A percentile compares a stretch with the other conserved stretches of the same genome.
phyloP scores from a whole-genome alignment of 2,888 invertebrate species.

The Disparrhopalites patrizii region DNA sequence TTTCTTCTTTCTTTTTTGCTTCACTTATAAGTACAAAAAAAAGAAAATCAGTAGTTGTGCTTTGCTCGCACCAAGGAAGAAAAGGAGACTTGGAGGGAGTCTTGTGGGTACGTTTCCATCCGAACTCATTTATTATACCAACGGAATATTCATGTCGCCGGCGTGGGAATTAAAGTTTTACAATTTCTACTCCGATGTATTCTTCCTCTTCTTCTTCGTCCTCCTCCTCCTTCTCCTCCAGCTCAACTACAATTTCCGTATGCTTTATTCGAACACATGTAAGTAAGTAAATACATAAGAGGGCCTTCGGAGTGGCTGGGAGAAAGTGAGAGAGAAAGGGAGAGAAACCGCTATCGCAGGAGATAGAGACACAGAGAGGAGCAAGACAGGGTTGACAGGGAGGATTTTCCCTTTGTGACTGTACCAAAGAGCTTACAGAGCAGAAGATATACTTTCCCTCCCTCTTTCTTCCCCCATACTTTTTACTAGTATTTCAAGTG shows the following conservation, averaged over 20 bases:
- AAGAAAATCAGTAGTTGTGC: no score
- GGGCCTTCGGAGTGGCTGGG: background rate
- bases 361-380: background rate
- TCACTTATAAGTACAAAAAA: no score
- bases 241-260: background rate
- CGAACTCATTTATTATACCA: constrained; percentile 11
- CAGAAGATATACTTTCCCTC: background rate
- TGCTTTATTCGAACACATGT: background rate
- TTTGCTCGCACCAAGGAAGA: no score
- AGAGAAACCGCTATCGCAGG: no score
- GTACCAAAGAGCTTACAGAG: background rate
- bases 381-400: background rate
- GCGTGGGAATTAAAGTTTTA: constrained; percentile 20
- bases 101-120: constrained; percentile 4
- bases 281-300: no score
- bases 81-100: background rate
- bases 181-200: background rate
- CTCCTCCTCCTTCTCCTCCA: background rate
- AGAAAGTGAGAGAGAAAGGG: background rate
- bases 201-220: background rate
- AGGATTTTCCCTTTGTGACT: background rate
- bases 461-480: background rate
- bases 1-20: no score
- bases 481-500: background rate
- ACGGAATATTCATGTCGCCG: constrained; percentile 19